phyloP scores from a whole-genome alignment of 1,140 invertebrate genomes.

The Danaus melanippus region DNA sequence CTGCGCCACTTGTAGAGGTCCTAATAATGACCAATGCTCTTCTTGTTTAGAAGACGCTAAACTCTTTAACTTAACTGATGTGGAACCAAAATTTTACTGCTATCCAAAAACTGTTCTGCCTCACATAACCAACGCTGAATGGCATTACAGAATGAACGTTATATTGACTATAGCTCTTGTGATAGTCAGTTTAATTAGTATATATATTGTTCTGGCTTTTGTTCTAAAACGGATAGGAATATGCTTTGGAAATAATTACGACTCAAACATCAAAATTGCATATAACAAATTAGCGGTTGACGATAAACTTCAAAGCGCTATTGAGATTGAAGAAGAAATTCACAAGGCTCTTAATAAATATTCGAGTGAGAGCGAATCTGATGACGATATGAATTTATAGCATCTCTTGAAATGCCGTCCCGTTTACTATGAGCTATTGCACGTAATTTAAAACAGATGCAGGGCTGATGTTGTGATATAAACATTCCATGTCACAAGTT shows the following conservation, averaged over 20 bases:
- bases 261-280: slow-evolving; percentile 45
- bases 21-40: slow-evolving; percentile 49
- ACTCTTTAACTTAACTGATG: slow-evolving; percentile 45
- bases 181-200: slow-evolving; percentile 28
- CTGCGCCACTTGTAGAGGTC: slow-evolving; percentile 53
- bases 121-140: slow-evolving; percentile 44
- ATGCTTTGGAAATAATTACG: slow-evolving; percentile 41
- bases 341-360: slow-evolving; percentile 51
- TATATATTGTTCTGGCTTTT: slow-evolving; percentile 40
- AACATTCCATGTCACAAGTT: slow-evolving; percentile 39
- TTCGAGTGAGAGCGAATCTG: slow-evolving; percentile 55
- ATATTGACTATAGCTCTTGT: slow-evolving; percentile 37
- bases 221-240: slow-evolving; percentile 29
- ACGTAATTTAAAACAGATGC: slow-evolving; percentile 23
- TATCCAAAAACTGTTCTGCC: slow-evolving; percentile 52
- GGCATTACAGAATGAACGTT: slow-evolving; percentile 50
- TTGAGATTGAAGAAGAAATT: slow-evolving; percentile 61
- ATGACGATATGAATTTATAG: slow-evolving; percentile 59
- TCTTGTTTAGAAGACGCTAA: slow-evolving; percentile 56
- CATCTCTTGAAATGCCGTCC: slow-evolving; percentile 34
- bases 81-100: slow-evolving; percentile 47
- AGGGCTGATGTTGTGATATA: slow-evolving; percentile 46
- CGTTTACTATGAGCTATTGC: slow-evolving; percentile 44
- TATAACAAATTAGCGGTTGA: slow-evolving; percentile 58
- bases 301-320: slow-evolving; percentile 54